Evolutionary conservation across 1,140 invertebrate genomes (phyloP), one percentile per base, ranked within the genome.

Genomic region (Conus betulinus): DNA sequence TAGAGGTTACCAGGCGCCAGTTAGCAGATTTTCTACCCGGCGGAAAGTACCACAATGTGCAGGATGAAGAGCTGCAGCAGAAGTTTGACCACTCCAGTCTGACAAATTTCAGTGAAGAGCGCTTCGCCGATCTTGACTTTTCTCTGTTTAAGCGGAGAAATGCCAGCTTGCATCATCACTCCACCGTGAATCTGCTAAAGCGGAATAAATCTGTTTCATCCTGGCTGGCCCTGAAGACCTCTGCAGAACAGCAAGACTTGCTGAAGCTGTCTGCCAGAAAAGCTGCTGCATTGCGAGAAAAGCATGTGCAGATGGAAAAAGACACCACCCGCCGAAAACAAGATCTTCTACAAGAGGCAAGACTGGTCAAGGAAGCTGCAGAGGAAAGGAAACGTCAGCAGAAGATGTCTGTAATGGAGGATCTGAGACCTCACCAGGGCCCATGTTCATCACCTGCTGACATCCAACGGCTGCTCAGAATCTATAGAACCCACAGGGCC

Each of bases 51-150:
- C 79, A 88, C 63, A 27, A 3, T 83, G 79, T 83, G 52, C 10
- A 63, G n/a, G 79, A 88, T 84, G 13, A 57, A 25, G 60, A 83
- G 13, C 10, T 83, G 53, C 39, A 20, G 6, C 20, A 87, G 39
- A 87, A 87, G 39, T 13, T n/a, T 87, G n/a, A 67, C 52, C 86
- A 87, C 51, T 88, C 53, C 27, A 15, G 23, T 8, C 17, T 88
- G 20, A 88, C 87, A 20, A 88, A 88, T 51, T 71, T 88, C 55
- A 51, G 79, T 25, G 87, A 88, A 51, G 78, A 25, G 5, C 52
- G 81, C 81, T 88, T 88, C 60, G 81, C 20, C 8, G 87, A 88
- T 53, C n/a, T 88, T 23, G 87, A 88, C 60, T 84, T 27, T n/a
- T 82, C 51, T 23, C 39, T 83, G 5, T 88, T 83, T 25, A 88